Percentiles rank a stretch among this genome's conserved stretches.
These are phyloP conservation scores for Trissonchulus sp. DNA, from an alignment of 2,888 invertebrate species.

Conservation along the genomic window DNA sequence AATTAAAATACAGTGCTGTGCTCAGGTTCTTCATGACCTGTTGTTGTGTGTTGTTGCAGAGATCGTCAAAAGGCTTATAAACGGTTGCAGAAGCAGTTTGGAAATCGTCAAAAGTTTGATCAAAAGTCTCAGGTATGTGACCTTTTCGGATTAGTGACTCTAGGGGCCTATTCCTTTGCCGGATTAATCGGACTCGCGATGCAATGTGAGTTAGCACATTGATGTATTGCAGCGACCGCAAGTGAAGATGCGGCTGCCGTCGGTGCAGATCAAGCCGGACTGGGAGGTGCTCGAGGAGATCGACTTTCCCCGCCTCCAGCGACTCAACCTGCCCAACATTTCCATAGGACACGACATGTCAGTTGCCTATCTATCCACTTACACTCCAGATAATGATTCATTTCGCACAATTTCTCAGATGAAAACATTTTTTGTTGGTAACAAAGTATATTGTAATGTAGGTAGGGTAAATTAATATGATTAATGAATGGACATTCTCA, in stretches of 20 bases:
- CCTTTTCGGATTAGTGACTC: too few relatives aligned
- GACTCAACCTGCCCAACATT: conserved; percentile 75
- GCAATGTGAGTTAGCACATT: too few relatives aligned
- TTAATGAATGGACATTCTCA: too few relatives aligned
- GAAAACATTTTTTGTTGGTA: too few relatives aligned
- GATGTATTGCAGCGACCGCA: neutral
- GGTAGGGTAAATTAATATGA: too few relatives aligned
- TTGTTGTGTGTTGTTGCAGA: conserved; percentile 47
- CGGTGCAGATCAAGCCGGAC: conserved; percentile 87
- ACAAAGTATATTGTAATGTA: too few relatives aligned
- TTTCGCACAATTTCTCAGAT: too few relatives aligned
- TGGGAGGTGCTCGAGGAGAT: conserved; percentile 93
- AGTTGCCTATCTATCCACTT: too few relatives aligned
- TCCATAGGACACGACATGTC: conserved; percentile 68
- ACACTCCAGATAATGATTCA: neutral
- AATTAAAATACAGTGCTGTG: too few relatives aligned
- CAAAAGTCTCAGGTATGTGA: conserved; percentile 55
- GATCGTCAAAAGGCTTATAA: conserved; percentile 65
- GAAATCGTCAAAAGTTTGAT: conserved; percentile 60
- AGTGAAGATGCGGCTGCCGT: conserved; percentile 82
- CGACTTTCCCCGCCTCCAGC: conserved; percentile 90
- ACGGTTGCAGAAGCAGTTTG: conserved; percentile 69
- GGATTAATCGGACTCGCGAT: too few relatives aligned
- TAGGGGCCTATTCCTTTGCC: too few relatives aligned
- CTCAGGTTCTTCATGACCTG: too few relatives aligned